Evolutionary conservation across 1,140 invertebrate genomes (phyloP).

Genomic region (Amphibalanus amphitrite): DNA sequence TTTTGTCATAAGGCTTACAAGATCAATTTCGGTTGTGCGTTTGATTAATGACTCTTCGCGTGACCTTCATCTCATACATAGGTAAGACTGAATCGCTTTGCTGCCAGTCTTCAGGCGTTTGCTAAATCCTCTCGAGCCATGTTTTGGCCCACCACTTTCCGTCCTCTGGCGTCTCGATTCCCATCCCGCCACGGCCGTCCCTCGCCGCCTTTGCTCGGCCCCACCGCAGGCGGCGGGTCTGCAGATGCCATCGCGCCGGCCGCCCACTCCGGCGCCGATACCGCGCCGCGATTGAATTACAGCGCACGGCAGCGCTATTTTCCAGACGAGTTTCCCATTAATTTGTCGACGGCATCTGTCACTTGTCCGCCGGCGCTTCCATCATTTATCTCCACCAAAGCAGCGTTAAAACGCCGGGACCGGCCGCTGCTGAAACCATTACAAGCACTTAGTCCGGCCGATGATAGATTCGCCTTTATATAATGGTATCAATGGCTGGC

Average conservation of each 20-base stretch:
- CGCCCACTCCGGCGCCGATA: neutral
- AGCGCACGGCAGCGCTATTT: neutral
- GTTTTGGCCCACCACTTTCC: no score
- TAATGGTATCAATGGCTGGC: neutral
- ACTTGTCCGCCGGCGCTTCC: neutral
- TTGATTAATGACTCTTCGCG: no score
- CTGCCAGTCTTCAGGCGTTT: no score
- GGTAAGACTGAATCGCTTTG: no score
- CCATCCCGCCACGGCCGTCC: no score
- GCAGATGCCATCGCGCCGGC: neutral
- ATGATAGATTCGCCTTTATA: neutral
- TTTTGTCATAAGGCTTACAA: no score
- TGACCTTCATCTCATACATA: no score
- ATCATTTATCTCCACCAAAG: neutral
- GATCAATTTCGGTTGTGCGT: no score
- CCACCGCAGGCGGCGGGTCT: neutral
- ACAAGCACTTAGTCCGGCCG: slow-evolving; percentile 1
- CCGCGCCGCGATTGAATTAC: neutral
- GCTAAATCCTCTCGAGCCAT: no score
- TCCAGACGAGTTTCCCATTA: neutral
- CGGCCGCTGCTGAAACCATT: neutral
- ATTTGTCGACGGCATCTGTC: neutral
- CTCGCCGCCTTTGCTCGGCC: no score
- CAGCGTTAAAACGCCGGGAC: neutral
- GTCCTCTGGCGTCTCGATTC: no score